Conservation (phyloP, 2,797 vertebrate species). For the Nasua narica region DNA sequence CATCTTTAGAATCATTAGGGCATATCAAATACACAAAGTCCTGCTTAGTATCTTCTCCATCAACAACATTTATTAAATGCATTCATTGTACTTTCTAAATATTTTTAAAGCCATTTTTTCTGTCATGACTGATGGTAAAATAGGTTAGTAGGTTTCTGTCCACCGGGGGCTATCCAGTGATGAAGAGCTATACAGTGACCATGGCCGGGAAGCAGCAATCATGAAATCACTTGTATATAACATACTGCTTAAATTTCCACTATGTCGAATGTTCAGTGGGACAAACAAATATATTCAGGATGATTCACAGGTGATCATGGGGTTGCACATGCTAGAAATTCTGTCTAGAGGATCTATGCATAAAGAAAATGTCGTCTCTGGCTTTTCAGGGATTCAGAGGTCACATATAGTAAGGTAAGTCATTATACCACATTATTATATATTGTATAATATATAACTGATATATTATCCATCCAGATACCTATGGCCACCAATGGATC, state of each 20-base stretch:
- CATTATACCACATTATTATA: background rate
- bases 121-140: conserved; percentile 83
- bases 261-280: conserved; percentile 63
- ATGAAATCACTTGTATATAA: conserved; percentile 76
- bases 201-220: conserved; percentile 83
- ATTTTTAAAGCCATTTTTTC: conserved; percentile 86
- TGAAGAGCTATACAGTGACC: conserved; percentile 83
- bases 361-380: conserved; percentile 44
- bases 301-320: conserved; percentile 54
- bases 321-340: conserved; percentile 57
- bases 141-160: conserved; percentile 84
- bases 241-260: conserved; percentile 52
- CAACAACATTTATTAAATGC: conserved; percentile 44
- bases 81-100: background rate
- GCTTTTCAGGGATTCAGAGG: conserved; percentile 56
- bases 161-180: conserved; percentile 81
- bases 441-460: too few relatives aligned
- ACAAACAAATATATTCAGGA: conserved; percentile 62
- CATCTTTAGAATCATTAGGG: conserved; percentile 24
- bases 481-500: background rate
- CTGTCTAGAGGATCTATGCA: conserved; percentile 46
- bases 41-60: conserved; percentile 40
- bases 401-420: background rate
- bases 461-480: background rate
- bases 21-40: conserved; percentile 64